Base-by-base conservation (phyloP, 2,888 invertebrate genomes). In the Cephus rjabovi region DNA sequence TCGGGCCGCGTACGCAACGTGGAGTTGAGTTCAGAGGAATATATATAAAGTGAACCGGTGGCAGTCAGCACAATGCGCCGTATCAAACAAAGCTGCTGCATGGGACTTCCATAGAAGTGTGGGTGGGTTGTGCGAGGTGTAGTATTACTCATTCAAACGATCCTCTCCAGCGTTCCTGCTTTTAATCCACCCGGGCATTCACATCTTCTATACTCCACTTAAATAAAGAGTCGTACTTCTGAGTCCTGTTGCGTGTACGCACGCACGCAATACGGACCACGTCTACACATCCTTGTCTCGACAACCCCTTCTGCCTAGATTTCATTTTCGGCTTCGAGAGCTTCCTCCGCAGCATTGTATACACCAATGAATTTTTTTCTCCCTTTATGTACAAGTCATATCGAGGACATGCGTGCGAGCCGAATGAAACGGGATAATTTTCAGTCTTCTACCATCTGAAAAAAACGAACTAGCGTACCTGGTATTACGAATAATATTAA, bases 101-200 rank as follows among this genome's bases (percentile, higher is more conserved):
- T 84, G 87, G 86, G 86, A 87, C 86, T 87, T 86, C 80, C 85
- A 86, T 87, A 84, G 82, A 86, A 87, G 89, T 87, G 91, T 90
- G 89, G 90, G 91, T 91, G 90, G 90, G 88, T 89, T 83, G 84
- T 86, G 87, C 87, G 89, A 90, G 90, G 91, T 91, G 91, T 91
- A 91, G 91, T 90, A 91, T 91, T 91, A 90, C 91, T 91, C 91
- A 91, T 91, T 91, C 91, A 91, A 90, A 90, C 89, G 89, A 90
- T 90, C 88, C 89, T 90, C 88, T 73, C 68, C 73, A 15, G 35
- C 83, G 82, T 81, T 81, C 79, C 82, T 83, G 88, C 89, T 90
- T 90, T 90, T 90, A 90, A 91, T 90, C 87, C 89, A 83, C 82
- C 85, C 85, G 81, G 85, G 89, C 89, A 91, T 91, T 91, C 90